Evolutionary conservation across 2,113 vertebrate genomes (phyloP).

Genomic region (Anarrhichthys ocellatus): DNA sequence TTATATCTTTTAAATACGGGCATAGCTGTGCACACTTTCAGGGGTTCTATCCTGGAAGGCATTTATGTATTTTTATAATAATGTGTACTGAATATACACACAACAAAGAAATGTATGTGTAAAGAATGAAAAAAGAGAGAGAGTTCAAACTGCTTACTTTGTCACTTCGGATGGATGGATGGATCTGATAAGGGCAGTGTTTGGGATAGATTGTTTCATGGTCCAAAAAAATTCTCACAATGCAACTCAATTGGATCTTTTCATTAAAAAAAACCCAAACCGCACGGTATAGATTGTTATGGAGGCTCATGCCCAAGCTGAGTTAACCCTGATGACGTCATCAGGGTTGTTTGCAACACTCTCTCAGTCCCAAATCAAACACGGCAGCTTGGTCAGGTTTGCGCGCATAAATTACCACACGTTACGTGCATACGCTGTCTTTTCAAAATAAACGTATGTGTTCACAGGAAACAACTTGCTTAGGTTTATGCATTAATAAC

Average conservation of each 20-base stretch:
- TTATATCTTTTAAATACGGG: neutral
- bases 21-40: neutral
- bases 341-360: no score
- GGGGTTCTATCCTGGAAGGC: neutral
- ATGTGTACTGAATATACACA: neutral
- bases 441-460: no score
- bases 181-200: neutral
- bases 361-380: no score
- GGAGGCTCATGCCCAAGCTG: no score
- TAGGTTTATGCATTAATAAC: no score
- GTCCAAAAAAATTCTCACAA: neutral
- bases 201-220: neutral
- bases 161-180: neutral
- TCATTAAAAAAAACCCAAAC: no score
- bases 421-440: no score
- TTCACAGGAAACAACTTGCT: no score
- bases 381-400: no score
- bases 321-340: neutral
- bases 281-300: no score
- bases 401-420: no score
- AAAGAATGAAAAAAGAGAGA: neutral
- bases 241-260: neutral
- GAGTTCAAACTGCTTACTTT: neutral
- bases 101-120: neutral
- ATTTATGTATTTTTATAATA: neutral